These are phyloP conservation scores for Coleophora deauratella DNA, from an alignment of 2,888 invertebrate genomes.

Conservation along the genomic window DNA sequence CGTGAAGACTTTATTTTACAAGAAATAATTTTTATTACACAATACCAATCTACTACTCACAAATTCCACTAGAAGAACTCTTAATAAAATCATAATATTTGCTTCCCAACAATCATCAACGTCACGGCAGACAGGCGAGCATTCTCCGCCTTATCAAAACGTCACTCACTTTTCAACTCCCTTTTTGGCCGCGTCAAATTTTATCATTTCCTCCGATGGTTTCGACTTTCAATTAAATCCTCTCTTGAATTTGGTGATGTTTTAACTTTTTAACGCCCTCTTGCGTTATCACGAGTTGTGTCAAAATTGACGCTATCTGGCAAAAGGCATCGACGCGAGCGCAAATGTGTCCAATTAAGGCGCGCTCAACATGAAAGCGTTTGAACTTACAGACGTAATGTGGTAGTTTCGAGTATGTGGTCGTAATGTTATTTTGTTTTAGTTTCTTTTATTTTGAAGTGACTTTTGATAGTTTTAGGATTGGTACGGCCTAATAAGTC, in stretches of 20 bases:
- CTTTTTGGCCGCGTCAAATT: slow-evolving; percentile 5
- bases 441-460: not conserved
- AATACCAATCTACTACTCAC: not conserved
- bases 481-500: too few relatives aligned
- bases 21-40: too few relatives aligned
- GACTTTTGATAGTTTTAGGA: too few relatives aligned
- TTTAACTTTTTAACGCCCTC: slow-evolving; percentile 40
- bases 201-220: slow-evolving; percentile 18
- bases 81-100: not conserved
- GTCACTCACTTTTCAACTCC: not conserved
- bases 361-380: slow-evolving; percentile 7
- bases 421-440: too few relatives aligned
- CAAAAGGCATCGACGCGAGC: slow-evolving; percentile 36
- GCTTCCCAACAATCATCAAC: not conserved
- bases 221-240: slow-evolving; percentile 45
- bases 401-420: not conserved
- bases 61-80: too few relatives aligned
- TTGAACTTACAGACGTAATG: too few relatives aligned
- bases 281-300: slow-evolving; percentile 59
- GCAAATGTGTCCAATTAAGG: slow-evolving; percentile 54
- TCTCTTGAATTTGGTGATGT: slow-evolving; percentile 28
- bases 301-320: slow-evolving; percentile 57
- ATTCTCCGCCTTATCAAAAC: not conserved
- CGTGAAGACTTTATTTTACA: too few relatives aligned
- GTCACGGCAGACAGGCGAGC: not conserved